Evolutionary conservation across 2,113 vertebrate genomes (phyloP).

Genomic region (Sakesphorus luctuosus): DNA sequence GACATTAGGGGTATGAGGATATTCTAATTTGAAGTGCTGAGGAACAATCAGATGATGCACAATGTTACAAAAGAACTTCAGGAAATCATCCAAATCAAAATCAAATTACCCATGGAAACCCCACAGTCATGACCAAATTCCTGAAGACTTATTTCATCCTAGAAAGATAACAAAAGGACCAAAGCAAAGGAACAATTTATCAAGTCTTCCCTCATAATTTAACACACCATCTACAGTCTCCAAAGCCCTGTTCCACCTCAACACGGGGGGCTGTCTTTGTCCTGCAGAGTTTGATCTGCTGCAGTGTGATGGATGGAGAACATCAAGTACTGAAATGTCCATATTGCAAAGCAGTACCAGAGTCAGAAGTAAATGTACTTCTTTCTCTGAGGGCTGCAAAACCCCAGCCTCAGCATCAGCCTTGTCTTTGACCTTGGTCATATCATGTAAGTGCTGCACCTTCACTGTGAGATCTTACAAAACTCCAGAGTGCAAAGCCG

Average conservation of each 20-base stretch:
- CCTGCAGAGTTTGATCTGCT: neutral
- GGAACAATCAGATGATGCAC: neutral
- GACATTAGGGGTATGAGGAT: neutral
- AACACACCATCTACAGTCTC: neutral
- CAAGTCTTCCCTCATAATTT: neutral
- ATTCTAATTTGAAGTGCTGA: neutral
- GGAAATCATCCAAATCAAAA: neutral
- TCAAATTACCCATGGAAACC: neutral
- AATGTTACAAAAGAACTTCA: neutral
- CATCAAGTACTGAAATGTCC: neutral
- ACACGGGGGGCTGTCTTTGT: neutral
- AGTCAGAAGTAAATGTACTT: neutral
- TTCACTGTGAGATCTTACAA: neutral
- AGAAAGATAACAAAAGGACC: neutral
- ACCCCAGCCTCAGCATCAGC: neutral
- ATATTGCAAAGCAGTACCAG: neutral
- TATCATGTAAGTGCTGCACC: neutral
- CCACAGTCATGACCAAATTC: neutral
- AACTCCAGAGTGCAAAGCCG: neutral
- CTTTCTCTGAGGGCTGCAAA: neutral
- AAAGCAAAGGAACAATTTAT: neutral
- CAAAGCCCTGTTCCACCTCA: neutral
- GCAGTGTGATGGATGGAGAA: neutral
- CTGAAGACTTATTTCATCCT: neutral
- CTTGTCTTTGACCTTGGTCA: neutral